Base-by-base conservation (phyloP, 2,113 vertebrate species). In the Sialia sialis region DNA sequence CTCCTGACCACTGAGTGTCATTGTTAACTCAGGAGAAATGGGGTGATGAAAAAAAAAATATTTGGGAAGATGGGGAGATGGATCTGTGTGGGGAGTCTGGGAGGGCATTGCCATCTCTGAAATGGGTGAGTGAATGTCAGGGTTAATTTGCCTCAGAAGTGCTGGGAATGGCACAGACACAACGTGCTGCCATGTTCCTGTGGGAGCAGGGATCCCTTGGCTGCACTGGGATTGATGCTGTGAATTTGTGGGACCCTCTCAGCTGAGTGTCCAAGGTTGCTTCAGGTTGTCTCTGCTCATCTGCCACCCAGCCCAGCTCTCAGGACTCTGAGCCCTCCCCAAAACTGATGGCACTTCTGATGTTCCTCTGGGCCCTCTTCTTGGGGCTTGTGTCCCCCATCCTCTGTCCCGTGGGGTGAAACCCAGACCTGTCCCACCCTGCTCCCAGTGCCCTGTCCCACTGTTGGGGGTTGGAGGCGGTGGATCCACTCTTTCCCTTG, bases 1-100 rank as follows among this genome's bases (percentile, higher is more conserved):
- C 92, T 94, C 92, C 92, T 93, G 92, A 75, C 95, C 95, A 96
- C 96, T 94, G 88, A 96, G 95, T 96, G 96, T 96, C 94, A 96
- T 96, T 88, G 90, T 96, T 94, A 95, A 96, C 96, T 90, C 88
- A 93, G 88, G 68, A 94, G 95, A 95, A 93, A 73, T 88, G 90
- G 90, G 72, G 85, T 7, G 59, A 70, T 20, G 72, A 84, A 18
- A 73, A 43, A 49, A 49, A 43, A 59, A 43, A 1, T 26, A 22
- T 44, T 79, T 87, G 55, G 81, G 67, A 67, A 56, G 26, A 38
- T 55, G 70, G 73, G 39, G 58, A 84, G 60, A 27, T 3, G 4
- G 30, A 51, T 54, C 54, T 20, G 16, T 29, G 30, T 1, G 2
- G 39, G 56, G 54, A 73, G 62, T 10, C n/a, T 56, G 69, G 52